Base-by-base conservation (phyloP, 2,113 vertebrate species). In the Cheilinus undulatus region DNA sequence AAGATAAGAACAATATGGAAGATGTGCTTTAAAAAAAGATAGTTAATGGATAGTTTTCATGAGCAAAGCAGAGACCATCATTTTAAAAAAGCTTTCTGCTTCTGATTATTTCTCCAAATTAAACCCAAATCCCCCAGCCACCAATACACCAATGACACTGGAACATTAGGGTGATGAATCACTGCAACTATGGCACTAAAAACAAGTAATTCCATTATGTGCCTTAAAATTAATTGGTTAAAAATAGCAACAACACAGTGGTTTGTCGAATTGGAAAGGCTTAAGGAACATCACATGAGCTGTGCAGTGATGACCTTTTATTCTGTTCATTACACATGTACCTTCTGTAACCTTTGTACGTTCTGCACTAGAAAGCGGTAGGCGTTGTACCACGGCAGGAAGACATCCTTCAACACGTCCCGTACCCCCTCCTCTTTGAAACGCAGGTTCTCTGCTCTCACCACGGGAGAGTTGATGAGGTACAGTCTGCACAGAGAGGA, bases 281-380 rank as follows among this genome's bases (percentile, higher is more conserved):
- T 54, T 22, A 19, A 59, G n/a, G 5, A 60, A 28, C 4, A 60
- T 40, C 26, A 36, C 1, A 11, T 3, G 20, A 56, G 52, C 22
- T 49, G 50, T 63, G 32, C 52, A 34, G 20, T 7, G 11, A 49
- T 48, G 34, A 62, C 14, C 48, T 51, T 62, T 49, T 23, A 17
- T 43, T 65, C 10, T 27, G 23, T 48, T 62, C 32, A 32, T 56
- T 20, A 30, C 5, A 46, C 51, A 32, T 24, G 1, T 86, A 99
- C 97, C 96, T 97, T 97, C 38, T 97, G 93, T 27, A 98, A 91
- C 72, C 96, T 89, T 49, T 96, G 93, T 3, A 99, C 82, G 0
- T 99, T 99, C 92, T 99, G 98, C 73, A 97, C 91, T 58, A 99
- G 93, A 83, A 99, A 99, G 86, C 98, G 97, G 68, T 98, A 99